Conservation (phyloP, 2,113 vertebrate species). For the Rissa tridactyla region DNA sequence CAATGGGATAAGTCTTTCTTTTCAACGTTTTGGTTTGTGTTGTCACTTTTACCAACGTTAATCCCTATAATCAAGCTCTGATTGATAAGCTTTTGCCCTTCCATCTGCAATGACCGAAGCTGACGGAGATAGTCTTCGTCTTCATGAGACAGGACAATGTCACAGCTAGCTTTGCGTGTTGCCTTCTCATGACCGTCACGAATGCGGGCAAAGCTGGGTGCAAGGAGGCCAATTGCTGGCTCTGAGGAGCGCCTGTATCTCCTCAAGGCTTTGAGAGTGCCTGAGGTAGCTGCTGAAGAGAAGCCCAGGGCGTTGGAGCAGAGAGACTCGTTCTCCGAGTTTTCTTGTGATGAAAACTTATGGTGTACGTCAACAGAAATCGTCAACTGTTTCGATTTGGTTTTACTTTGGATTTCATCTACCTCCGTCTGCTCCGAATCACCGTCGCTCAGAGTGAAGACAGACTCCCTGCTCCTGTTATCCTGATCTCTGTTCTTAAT, state of each 20-base stretch:
- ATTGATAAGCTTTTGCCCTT: constrained; percentile 76
- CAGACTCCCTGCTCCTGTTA: constrained; percentile 89
- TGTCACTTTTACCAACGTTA: constrained; percentile 67
- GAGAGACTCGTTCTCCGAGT: constrained; percentile 18
- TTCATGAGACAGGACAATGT: constrained; percentile 74
- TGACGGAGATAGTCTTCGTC: constrained; percentile 77
- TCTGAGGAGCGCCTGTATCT: constrained; percentile 84
- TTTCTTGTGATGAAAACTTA: constrained; percentile 37
- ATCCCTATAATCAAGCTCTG: constrained; percentile 71
- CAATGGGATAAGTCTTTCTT: constrained; percentile 68
- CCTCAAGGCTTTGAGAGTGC: constrained; percentile 53
- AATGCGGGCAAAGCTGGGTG: constrained; percentile 22
- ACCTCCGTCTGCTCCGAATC: constrained; percentile 79
- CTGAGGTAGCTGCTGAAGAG: constrained; percentile 35
- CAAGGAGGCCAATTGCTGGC: constrained; percentile 73
- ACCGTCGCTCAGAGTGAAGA: constrained; percentile 86
- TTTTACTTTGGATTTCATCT: constrained; percentile 68
- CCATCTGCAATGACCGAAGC: constrained; percentile 75
- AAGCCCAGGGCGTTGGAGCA: constrained; percentile 19
- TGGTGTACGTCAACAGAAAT: constrained; percentile 43
- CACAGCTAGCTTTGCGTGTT: constrained; percentile 82
- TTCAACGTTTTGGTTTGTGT: constrained; percentile 27
- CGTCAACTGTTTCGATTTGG: constrained; percentile 65
- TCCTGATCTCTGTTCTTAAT: constrained; percentile 77
- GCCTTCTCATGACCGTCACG: constrained; percentile 36